A percentile compares a stretch with the other conserved stretches of the same genome.
These are phyloP conservation scores for Synanthedon vespiformis DNA, from an alignment of 2,888 invertebrate species.

Conservation along the genomic window DNA sequence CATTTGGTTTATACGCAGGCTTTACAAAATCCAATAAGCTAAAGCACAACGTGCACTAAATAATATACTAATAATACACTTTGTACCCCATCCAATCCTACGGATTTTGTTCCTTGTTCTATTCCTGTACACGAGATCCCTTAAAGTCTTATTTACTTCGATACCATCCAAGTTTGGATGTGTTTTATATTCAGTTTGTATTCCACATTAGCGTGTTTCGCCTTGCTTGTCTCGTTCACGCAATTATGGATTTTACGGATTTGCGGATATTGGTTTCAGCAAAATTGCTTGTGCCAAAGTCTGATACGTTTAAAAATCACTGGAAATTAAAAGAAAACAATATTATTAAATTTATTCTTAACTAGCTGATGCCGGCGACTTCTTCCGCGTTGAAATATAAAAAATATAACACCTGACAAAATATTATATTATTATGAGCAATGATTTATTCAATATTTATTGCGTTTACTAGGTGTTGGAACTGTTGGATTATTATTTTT, in stretches of 20 bases:
- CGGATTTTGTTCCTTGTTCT: not conserved
- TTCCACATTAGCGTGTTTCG: not conserved
- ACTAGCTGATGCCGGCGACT: too few species aligned
- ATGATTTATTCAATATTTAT: too few species aligned
- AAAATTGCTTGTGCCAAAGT: too few species aligned
- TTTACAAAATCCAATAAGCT: slow-evolving; percentile 1
- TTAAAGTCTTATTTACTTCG: slow-evolving; percentile 1
- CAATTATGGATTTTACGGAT: not conserved
- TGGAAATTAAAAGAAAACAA: too few species aligned
- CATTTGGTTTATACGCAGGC: not conserved
- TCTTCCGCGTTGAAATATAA: too few species aligned
- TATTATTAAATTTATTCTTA: too few species aligned
- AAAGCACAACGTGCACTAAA: not conserved
- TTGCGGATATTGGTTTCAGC: not conserved
- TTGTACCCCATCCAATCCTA: not conserved
- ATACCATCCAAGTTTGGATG: not conserved
- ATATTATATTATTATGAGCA: too few species aligned
- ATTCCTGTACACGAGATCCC: not conserved
- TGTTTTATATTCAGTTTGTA: not conserved
- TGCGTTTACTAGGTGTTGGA: too few species aligned
- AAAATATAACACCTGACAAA: too few species aligned
- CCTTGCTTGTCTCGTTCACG: not conserved
- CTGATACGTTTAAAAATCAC: too few species aligned
- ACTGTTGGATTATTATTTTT: too few species aligned
- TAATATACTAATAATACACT: not conserved